These are phyloP conservation scores for Phaonia tiefii DNA, from an alignment of 2,888 invertebrate species.

Conservation along the genomic window DNA sequence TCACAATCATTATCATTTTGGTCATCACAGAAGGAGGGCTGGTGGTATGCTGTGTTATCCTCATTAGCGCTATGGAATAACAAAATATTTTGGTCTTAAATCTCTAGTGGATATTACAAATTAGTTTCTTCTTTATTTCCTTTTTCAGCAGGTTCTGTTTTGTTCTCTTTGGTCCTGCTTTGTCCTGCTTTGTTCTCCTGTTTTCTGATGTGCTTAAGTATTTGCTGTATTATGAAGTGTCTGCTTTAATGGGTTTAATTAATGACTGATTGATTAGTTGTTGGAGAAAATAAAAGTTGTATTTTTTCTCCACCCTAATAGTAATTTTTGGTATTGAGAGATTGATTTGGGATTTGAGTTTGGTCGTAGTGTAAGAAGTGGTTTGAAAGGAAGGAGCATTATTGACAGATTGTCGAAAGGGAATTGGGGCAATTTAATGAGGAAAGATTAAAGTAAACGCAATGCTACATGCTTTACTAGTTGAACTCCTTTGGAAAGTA, in stretches of 20 bases:
- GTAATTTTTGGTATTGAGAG: background rate
- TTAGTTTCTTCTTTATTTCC: constrained; percentile 13
- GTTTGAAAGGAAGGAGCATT: background rate
- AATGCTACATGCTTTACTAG: too few species aligned
- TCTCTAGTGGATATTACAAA: constrained; percentile 31
- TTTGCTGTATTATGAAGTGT: constrained; percentile 14
- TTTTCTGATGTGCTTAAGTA: constrained; percentile 25
- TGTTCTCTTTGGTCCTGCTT: too few species aligned
- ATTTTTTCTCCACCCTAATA: background rate
- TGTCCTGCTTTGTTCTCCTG: background rate
- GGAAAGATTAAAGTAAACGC: too few species aligned
- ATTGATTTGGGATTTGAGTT: too few species aligned
- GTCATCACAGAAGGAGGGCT: background rate
- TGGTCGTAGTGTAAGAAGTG: background rate
- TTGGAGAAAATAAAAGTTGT: constrained; percentile 16
- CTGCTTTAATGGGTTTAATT: constrained; percentile 57
- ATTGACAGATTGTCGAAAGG: background rate
- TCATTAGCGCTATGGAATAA: constrained; percentile 15
- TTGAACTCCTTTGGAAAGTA: too few species aligned
- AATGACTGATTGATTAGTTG: constrained; percentile 61
- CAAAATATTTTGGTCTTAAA: background rate
- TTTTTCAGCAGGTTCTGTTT: background rate
- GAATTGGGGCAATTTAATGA: too few species aligned
- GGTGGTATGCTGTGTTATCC: background rate
- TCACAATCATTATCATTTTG: background rate